phyloP scores from a whole-genome alignment of 2,888 invertebrate genomes.

The Elegia similella region DNA sequence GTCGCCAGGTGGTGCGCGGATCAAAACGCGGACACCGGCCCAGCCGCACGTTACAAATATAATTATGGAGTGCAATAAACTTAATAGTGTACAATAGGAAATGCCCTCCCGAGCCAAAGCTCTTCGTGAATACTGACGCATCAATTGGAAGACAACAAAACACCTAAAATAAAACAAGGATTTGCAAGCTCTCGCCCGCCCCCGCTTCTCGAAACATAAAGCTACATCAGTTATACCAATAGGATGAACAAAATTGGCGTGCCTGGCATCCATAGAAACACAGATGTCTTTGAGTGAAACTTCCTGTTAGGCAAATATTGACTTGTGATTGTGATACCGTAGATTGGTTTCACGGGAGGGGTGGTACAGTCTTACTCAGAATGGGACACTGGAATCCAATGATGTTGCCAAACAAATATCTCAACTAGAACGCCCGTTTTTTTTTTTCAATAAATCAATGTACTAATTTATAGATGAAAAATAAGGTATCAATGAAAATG shows the following conservation, averaged over 20 bases:
- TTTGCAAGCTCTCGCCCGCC: not conserved
- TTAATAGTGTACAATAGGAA: slow-evolving; percentile 75
- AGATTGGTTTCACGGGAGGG: slow-evolving; percentile 42
- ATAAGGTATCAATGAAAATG: too few species aligned
- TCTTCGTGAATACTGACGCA: slow-evolving; percentile 57
- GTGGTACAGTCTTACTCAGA: slow-evolving; percentile 48
- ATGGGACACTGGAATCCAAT: slow-evolving; percentile 36
- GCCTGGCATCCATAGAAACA: not conserved
- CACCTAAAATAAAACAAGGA: slow-evolving; percentile 33
- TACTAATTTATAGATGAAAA: not conserved
- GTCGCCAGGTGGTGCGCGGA: not conserved
- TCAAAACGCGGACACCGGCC: slow-evolving; percentile 19
- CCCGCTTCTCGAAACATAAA: not conserved
- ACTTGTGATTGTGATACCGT: not conserved
- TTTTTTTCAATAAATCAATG: not conserved
- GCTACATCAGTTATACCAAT: not conserved
- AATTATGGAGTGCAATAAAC: slow-evolving; percentile 73
- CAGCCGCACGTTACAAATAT: slow-evolving; percentile 40
- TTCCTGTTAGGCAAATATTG: not conserved
- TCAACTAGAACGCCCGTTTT: not conserved
- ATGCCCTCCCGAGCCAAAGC: slow-evolving; percentile 63
- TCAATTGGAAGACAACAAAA: slow-evolving; percentile 58
- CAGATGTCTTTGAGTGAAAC: not conserved
- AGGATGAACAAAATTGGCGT: not conserved
- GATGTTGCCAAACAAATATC: slow-evolving; percentile 47